Evolutionary conservation across 2,888 invertebrate genomes (phyloP), one percentile per base, ranked within the genome.

Genomic region (Amphipoea lucens): DNA sequence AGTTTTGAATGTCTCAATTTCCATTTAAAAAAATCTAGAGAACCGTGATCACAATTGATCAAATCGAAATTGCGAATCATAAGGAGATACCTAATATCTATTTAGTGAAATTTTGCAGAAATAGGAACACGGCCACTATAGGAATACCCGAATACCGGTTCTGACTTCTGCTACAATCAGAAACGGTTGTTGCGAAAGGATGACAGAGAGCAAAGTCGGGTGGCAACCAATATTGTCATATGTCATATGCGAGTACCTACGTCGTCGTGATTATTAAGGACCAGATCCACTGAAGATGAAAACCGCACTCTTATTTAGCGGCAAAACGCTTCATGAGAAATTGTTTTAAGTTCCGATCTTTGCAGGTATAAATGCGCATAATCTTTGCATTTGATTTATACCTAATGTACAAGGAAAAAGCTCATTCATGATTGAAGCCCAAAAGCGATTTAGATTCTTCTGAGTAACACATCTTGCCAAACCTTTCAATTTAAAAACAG

Each of bases 91-190:
- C n/a, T n/a, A 85, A 81, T 81, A 89, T 85, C 75, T 78, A 90
- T 89, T 88, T 84, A 85, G 88, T 87, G 88, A 91, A 91, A 91
- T 90, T 88, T 79, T 82, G 83, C 87, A 87, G 88, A 92, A 91
- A 89, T 90, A 85, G 83, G 29, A 29, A 29, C 29, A 29, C 85
- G 78, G 88, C 82, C 81, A 87, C 83, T 80, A 78, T 83, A 69
- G 75, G 62, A 83, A 83, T 79, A 75, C 73, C 77, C 63, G 17
- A 83, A 85, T 90, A 90, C 90, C 87, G 89, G 90, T 90, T 91
- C 36, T 36, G 36, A 36, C 36, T 36, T 36, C 83, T 78, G 76
- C 66, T 79, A 77, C 75, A 79, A 68, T 78, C 84, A 83, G 87
- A 90, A 90, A 88, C 87, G 81, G 86, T 85, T 88, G 83, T 88